phyloP scores from a whole-genome alignment of 1,140 invertebrate genomes.

The Myzus persicae region DNA sequence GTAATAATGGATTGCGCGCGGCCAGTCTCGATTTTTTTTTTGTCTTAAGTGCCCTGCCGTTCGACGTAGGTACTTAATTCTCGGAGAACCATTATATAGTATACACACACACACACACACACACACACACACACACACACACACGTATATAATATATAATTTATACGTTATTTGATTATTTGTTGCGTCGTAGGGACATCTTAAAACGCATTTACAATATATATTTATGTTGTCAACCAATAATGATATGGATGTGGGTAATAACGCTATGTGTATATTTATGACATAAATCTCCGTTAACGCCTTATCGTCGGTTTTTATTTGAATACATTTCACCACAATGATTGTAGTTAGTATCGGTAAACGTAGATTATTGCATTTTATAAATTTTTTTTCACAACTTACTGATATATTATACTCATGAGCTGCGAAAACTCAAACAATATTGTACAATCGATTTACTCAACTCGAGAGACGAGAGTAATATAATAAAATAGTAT shows the following conservation, averaged over 20 bases:
- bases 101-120: no score
- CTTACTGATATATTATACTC: background rate
- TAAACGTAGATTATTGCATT: background rate
- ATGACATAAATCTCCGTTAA: background rate
- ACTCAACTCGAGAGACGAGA: background rate
- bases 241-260: background rate
- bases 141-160: no score
- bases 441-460: background rate
- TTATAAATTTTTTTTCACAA: background rate
- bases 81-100: background rate
- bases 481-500: background rate
- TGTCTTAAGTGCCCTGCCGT: background rate
- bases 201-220: background rate
- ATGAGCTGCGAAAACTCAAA: background rate
- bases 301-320: background rate
- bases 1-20: background rate
- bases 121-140: no score
- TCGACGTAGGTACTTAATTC: background rate
- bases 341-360: no score
- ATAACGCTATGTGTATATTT: background rate
- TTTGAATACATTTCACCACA: background rate
- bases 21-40: background rate
- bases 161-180: background rate
- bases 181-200: background rate
- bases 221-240: background rate